Evolutionary conservation across 2,113 vertebrate species (phyloP).

Genomic region (Globicephala melas): DNA sequence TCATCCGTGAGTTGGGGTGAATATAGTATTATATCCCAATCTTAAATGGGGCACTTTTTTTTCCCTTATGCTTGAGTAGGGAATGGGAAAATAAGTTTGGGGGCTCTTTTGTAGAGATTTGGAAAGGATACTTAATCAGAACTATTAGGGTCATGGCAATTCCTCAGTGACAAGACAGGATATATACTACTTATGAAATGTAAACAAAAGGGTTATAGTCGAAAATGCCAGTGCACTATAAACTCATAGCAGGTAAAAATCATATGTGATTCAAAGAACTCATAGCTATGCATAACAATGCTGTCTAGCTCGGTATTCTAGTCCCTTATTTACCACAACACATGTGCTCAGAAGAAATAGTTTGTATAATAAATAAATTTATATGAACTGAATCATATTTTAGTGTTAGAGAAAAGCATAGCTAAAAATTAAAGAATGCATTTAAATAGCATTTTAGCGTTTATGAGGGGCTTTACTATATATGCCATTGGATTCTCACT

Average conservation of each 20-base stretch:
- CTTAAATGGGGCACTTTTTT: not conserved
- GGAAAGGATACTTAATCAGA: constrained; percentile 33
- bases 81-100: not conserved
- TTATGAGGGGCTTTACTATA: not conserved
- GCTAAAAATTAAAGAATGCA: not conserved
- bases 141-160: not conserved
- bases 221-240: not conserved
- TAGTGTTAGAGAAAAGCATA: not conserved
- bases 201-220: not conserved
- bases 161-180: not conserved
- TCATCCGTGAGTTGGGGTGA: constrained; percentile 66
- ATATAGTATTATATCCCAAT: constrained; percentile 59
- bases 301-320: not conserved
- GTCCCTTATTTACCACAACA: not conserved
- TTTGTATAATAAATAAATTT: not conserved
- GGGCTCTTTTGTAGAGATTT: not conserved
- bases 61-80: not conserved
- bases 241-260: not conserved
- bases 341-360: not conserved
- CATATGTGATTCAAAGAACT: not conserved
- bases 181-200: not conserved
- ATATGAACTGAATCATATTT: not conserved
- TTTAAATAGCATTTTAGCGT: not conserved
- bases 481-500: not conserved
- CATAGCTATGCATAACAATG: not conserved